Conservation (phyloP, 23 tunicate genomes). For the Oikopleura albicans region DNA sequence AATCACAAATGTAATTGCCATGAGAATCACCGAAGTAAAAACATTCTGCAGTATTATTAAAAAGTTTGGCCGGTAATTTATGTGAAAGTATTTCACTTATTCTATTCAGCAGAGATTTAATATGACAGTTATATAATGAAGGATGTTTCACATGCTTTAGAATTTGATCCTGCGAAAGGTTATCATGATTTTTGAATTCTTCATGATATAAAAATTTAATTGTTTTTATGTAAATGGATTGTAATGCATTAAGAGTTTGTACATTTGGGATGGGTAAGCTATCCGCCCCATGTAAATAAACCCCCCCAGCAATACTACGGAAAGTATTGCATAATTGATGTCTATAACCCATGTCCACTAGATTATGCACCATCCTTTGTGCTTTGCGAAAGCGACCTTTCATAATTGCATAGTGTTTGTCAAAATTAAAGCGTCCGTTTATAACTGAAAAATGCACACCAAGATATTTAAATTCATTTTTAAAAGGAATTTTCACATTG, state of each 20-base stretch:
- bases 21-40: neutral
- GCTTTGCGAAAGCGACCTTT: neutral
- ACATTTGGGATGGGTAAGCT: neutral
- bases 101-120: neutral
- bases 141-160: neutral
- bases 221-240: neutral
- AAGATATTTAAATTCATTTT: neutral
- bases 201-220: neutral
- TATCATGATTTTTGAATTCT: neutral
- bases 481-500: neutral
- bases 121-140: neutral
- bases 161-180: neutral
- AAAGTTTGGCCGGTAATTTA: neutral
- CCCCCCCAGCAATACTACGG: neutral
- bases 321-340: neutral
- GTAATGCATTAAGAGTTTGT: neutral
- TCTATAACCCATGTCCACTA: neutral
- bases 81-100: neutral
- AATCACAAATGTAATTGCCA: neutral
- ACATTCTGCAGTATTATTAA: neutral
- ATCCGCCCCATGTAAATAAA: neutral
- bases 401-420: neutral
- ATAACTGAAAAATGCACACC: neutral
- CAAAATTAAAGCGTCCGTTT: neutral
- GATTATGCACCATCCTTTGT: neutral